Conservation (phyloP, 2,113 vertebrate genomes). For the Erythrocebus patas region DNA sequence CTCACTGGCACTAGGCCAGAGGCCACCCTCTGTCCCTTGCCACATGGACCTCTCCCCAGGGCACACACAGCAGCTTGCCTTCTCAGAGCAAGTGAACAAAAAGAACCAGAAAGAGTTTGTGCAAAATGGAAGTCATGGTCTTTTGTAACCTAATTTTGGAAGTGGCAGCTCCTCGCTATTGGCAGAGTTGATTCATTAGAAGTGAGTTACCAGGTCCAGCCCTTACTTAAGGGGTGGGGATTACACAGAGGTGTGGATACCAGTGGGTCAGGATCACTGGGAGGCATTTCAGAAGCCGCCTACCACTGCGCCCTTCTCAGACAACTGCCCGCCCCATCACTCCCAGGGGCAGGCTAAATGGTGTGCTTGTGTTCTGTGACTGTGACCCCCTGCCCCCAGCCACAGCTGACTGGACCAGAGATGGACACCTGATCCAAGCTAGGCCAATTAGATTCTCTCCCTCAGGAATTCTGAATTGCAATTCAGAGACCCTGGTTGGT, state of each 20-base stretch:
- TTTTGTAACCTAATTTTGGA: neutral
- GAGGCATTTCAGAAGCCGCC: neutral
- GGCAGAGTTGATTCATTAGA: neutral
- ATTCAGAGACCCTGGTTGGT: neutral
- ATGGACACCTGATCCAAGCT: neutral
- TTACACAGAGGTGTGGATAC: neutral
- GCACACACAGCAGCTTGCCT: neutral
- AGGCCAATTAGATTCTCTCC: neutral
- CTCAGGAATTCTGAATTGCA: neutral
- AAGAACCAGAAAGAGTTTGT: neutral
- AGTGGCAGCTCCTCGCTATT: neutral
- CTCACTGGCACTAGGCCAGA: neutral
- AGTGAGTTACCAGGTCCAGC: neutral
- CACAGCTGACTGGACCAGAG: neutral
- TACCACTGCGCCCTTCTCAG: rapidly evolving
- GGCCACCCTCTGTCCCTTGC: neutral
- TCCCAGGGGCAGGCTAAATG: neutral
- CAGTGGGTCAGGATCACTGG: too few species aligned
- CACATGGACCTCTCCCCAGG: neutral
- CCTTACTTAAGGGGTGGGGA: neutral
- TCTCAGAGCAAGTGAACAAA: neutral
- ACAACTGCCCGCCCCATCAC: neutral
- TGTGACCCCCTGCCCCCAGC: neutral
- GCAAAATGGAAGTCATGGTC: neutral
- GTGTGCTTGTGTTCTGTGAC: neutral